Base-by-base conservation (phyloP, 2,888 invertebrate genomes). In the Drosophila histrio region DNA sequence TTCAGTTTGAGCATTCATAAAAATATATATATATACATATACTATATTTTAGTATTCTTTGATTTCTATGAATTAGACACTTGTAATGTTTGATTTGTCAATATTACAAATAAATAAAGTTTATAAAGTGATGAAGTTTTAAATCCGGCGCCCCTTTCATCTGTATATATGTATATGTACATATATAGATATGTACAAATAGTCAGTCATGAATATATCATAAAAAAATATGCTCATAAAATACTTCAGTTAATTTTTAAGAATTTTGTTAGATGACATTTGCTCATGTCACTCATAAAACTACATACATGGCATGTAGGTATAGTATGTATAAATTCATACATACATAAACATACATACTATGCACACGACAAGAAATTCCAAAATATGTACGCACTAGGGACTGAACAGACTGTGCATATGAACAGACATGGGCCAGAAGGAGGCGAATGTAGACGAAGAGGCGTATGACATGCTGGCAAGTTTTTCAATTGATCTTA, bases 401-500 rank as follows among this genome's bases (percentile, higher is more conserved):
- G 46, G 73, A 50, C 17, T 24, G 39, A 32, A 30, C 47, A 56
- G 61, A 15, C 52, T 56, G 24, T 61, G 39, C 54, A 54, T 15
- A 54, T 17, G 61, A 15, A 58, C 41, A 38, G 49, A 26, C 41
- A 41, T 22, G 21, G 39, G 15, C 17, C 19, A 11, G 19, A 17
- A 15, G 28, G 34, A 43, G 50, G 57, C 17, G 24, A 47, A 39
- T 24, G 15, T 34, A 52, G 58, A 2, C 3, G 49, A 28, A 39
- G 59, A 30, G 49, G 44, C 50, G 43, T 56, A 49, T 82, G 83
- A 78, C 89, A 91, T 91, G 90, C 90, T 91, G 91, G 91, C 86
- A 80, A 77, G 78, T 82, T 88, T 75, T 77, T 91, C 89, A 91
- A 91, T 91, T 91, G 90, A 90, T 89, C 87, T 91, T 91, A 91